Base-by-base conservation (phyloP, 2,888 invertebrate genomes). In the Caenorhabditis sp. region DNA sequence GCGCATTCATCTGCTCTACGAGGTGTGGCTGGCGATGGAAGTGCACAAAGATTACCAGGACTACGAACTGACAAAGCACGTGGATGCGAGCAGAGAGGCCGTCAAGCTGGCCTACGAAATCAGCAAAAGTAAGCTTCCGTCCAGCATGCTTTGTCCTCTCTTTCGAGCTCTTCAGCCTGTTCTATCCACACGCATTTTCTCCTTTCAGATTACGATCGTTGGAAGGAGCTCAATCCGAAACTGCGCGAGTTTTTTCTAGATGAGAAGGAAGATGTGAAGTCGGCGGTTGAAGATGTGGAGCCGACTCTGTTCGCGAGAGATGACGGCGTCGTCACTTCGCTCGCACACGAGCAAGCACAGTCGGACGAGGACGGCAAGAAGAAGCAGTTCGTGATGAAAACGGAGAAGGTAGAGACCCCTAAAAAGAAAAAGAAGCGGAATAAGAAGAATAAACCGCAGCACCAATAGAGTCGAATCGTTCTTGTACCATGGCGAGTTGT, bases 261-360 rank as follows among this genome's bases (percentile, higher is more conserved):
- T 7, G 30, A 48, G 9, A 37, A 58, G 9, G 32, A 58, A 22
- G 50, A 58, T n/a, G 43, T 45, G 9, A 24, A 24, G 7, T 30
- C 63, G 17, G 20, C 9, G 7, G 26, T 20, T 2, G 71, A 48
- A 13, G 55, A 17, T 13, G 53, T 30, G 0, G 48, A 56, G 24
- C 56, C 61, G n/a, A 53, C 50, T 6, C 11, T 50, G 46, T 76
- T 59, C 26, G 75, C 75, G 3, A 32, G 75, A 15, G 75, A 70
- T 17, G 75, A 76, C 39, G 75, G 75, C 7, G 75, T 76, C 7
- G 53, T 76, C n/a, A 56, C 75, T 11, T 55, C 56, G 37, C 13
- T 76, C 35, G 46, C 70, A 11, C 43, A 59, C 11, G 63, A 76
- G 17, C 45, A 76, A 37, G 75, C 75, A 6, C 17, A 39, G 3